Evolutionary conservation across 2,113 vertebrate species (phyloP), one percentile per base, ranked within the genome.

Genomic region (Nycticebus coucang): DNA sequence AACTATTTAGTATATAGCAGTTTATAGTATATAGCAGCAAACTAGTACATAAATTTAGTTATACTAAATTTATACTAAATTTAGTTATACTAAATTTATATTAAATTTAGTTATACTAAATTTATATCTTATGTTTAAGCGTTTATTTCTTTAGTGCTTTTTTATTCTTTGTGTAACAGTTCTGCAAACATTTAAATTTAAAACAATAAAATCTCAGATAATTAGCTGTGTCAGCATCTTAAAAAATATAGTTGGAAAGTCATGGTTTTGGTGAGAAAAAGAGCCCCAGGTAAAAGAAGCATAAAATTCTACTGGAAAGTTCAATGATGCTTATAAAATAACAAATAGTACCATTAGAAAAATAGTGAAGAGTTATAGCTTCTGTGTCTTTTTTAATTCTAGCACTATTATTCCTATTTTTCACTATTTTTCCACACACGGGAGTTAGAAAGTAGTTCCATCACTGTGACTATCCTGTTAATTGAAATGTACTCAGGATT

Each of bases 311-410:
- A 72, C 83, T 62, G 59, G 69, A 89, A 95, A 77, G 26, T 28
- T 95, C 94, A 98, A 18, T 84, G 91, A 84, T 11, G 24, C 69
- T 62, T 95, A 1, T 66, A 78, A 89, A 96, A 85, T 91, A 45
- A 87, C 85, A n/a, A 90, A 37, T n/a, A 35, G 33, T 62, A 19
- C 10, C 26, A 50, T 93, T 89, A 19, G 15, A 89, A 96, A 95
- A 79, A 53, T 53, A 71, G 28, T 15, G 41, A 91, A 33, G 1
- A 13, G 1, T 30, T 53, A 33, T 53, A 24, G n/a, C 6, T 14
- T 79, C 19, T 83, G 18, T 80, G 84, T 91, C 14, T 83, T 82
- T 69, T 71, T 78, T 13, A 87, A 60, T 83, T 57, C 53, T 78
- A 57, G 10, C 26, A 50, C 2, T 8, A 0, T 45, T 59, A 15